Base-by-base conservation (phyloP, 2,888 invertebrate genomes). In the Hirtodrosophila confusa region DNA sequence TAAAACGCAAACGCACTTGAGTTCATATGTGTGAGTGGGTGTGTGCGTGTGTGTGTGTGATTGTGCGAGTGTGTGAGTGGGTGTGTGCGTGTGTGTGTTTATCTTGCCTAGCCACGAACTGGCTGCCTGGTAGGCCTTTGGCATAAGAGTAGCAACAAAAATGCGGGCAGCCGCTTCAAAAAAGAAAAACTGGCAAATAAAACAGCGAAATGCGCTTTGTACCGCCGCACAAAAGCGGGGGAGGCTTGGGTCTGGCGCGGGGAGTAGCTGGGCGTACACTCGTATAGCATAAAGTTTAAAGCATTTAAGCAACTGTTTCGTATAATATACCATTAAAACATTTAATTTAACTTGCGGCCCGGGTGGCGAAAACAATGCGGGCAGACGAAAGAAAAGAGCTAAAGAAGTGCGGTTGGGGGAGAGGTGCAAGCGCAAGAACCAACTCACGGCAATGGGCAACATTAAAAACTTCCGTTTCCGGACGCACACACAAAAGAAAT, bases 391-490 rank as follows among this genome's bases (percentile, higher is more conserved):
- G 33, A 49, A 11, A 12, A 7, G 57, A 36, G 50, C 48, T 36
- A 41, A 57, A 57, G 63, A 36, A 56, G 49, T 44, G 40, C 40
- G 36, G 45, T 57, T 17, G 17, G 2, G 17, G 17, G 17, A 17
- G 17, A 2, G 17, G 17, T 33, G 36, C 41, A 70, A 44, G 3
- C 41, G 47, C 45, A 65, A 66, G 54, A 60, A 57, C 66, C 53
- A 57, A 45, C 63, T 49, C 60, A 67, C 75, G 75, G 65, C 71
- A 80, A 73, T 69, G 86, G 78, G 57, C 78, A 85, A 76, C 84
- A 84, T 87, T 86, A 85, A 85, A 84, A 85, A 85, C 88, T 86
- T 87, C 84, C 84, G 88, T 78, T 85, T 87, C 86, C 86, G 80
- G 61, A 40, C 56, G 40, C 60, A 60, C 39, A 49, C 43, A 69